Evolutionary conservation across 2,797 vertebrate genomes (phyloP).

Genomic region (Poeciliopsis paucimaculata): DNA sequence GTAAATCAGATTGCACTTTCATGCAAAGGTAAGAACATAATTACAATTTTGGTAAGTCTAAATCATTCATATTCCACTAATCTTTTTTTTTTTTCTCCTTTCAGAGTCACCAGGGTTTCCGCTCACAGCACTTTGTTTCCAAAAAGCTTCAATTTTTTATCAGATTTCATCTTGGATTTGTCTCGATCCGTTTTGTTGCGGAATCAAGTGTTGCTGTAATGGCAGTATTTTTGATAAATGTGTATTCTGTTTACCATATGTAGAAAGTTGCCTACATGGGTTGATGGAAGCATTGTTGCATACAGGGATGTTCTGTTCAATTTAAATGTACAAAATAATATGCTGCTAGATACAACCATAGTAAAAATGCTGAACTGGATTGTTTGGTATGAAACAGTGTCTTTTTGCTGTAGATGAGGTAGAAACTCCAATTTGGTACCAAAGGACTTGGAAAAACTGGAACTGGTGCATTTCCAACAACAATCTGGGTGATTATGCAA

Average conservation of each 20-base stretch:
- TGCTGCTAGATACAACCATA: too few relatives aligned
- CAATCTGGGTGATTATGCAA: not conserved
- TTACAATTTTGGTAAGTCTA: not conserved
- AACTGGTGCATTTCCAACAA: not conserved
- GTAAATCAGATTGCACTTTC: slow-evolving; percentile 16
- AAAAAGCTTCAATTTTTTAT: not conserved
- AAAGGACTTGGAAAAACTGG: not conserved
- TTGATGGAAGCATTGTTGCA: not conserved
- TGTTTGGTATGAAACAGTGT: too few relatives aligned
- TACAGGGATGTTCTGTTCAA: not conserved
- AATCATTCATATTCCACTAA: not conserved
- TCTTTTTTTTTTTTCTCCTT: not conserved
- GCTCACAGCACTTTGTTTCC: not conserved
- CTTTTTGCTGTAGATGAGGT: too few relatives aligned
- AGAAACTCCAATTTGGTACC: too few relatives aligned
- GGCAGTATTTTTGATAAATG: not conserved
- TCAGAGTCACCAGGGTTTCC: not conserved
- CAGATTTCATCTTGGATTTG: not conserved
- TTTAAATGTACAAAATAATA: not conserved
- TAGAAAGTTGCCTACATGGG: not conserved
- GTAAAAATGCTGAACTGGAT: too few relatives aligned
- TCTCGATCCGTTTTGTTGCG: not conserved
- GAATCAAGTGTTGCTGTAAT: not conserved
- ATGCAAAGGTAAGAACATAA: slow-evolving; percentile 55
- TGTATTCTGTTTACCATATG: not conserved